phyloP scores from a whole-genome alignment of 2,888 invertebrate genomes.

The Heliconius ethilla region DNA sequence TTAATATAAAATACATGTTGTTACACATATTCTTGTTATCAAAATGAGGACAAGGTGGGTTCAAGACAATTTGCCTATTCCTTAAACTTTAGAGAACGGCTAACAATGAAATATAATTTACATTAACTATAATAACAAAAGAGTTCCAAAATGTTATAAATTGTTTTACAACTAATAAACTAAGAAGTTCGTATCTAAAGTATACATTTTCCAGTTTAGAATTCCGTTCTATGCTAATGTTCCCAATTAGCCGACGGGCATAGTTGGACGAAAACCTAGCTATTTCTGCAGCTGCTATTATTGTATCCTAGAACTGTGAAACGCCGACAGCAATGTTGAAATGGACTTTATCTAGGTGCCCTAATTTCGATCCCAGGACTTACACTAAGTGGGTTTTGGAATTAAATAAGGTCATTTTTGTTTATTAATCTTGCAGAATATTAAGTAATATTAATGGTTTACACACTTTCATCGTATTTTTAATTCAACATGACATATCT shows the following conservation, averaged over 20 bases:
- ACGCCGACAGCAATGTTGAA: conserved; percentile 36
- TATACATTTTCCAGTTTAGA: conserved; percentile 31
- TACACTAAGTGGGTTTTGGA: neutral
- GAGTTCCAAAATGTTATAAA: neutral
- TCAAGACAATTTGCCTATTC: too few species aligned
- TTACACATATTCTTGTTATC: too few species aligned
- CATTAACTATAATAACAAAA: neutral
- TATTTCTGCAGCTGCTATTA: conserved; percentile 43
- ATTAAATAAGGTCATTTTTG: neutral
- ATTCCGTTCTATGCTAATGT: conserved; percentile 40
- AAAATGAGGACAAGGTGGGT: too few species aligned
- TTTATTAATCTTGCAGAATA: neutral
- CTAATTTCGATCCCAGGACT: conserved; percentile 33
- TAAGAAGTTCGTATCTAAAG: conserved; percentile 26
- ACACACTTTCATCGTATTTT: neutral
- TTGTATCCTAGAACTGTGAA: conserved; percentile 39
- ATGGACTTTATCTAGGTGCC: conserved; percentile 37
- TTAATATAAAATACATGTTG: too few species aligned
- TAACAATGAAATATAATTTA: neutral
- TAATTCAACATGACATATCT: too few species aligned
- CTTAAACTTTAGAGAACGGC: neutral
- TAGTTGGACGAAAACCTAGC: conserved; percentile 41
- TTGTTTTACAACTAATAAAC: neutral
- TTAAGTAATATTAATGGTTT: neutral
- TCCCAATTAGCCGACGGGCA: conserved; percentile 38